phyloP scores from a whole-genome alignment of 2,888 invertebrate species.

The Tipula vernalis region DNA sequence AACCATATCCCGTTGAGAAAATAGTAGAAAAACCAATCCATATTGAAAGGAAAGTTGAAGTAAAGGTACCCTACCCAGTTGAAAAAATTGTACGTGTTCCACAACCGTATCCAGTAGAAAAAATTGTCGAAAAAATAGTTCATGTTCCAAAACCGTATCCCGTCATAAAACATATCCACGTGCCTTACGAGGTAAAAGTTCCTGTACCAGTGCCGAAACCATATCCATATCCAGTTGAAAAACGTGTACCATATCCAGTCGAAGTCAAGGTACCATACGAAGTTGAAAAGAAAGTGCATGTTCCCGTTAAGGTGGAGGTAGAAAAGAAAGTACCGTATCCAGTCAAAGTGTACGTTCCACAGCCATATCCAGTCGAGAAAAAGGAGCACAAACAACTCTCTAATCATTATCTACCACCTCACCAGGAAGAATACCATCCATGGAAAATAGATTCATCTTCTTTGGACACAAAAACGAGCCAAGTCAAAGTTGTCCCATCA shows the following conservation, averaged over 20 bases:
- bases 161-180: constrained; percentile 13
- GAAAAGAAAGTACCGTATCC: constrained; percentile 35
- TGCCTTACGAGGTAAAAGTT: constrained; percentile 32
- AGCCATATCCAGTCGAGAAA: constrained; percentile 29
- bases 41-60: constrained; percentile 36
- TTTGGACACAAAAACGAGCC: background rate
- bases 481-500: background rate
- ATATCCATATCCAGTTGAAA: constrained; percentile 35
- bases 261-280: constrained; percentile 31
- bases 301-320: constrained; percentile 29
- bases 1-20: constrained; percentile 20
- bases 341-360: constrained; percentile 23
- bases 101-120: constrained; percentile 23
- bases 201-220: constrained; percentile 32
- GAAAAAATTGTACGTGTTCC: constrained; percentile 36
- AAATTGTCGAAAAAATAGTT: constrained; percentile 30
- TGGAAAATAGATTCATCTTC: background rate
- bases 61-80: constrained; percentile 38
- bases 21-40: constrained; percentile 35
- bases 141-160: constrained; percentile 37
- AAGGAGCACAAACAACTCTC: constrained; percentile 14
- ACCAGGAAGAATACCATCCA: constrained; percentile 9
- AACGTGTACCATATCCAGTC: constrained; percentile 23
- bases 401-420: background rate
- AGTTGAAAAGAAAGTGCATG: constrained; percentile 24